Evolutionary conservation across 2,797 vertebrate genomes (phyloP), one percentile per base, ranked within the genome.

Genomic region (Serranus cabrilla): DNA sequence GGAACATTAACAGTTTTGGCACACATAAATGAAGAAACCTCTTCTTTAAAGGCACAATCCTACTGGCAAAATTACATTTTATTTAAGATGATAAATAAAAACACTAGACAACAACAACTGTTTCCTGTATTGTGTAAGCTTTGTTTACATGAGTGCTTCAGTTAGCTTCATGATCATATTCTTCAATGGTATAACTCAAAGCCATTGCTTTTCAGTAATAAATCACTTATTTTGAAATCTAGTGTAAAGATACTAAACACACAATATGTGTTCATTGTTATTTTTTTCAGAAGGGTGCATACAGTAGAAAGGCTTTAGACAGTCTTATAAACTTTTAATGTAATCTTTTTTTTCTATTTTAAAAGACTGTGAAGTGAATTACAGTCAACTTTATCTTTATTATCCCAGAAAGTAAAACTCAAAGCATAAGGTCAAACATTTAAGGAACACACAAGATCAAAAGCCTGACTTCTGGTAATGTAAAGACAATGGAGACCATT

Each of bases 401-500:
- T 9, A 12, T 10, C 11, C 25, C 2, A 8, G 42, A 12, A 11
- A 47, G 55, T 12, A 34, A 70, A 74, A 12, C 8, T 14, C 17
- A 37, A 23, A 69, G 21, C n/a, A 37, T 49, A 7, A 61, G 45
- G 37, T 45, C 10, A 64, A 51, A 57, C 31, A 25, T 66, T 40
- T 55, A 31, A 77, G 39, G 21, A 21, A 56, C 14, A 65, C 43
- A 66, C 21, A 17, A 11, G 9, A 34, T 46, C 11, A 42, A 46
- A 74, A 10, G 42, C 7, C 20, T 8, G 7, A 27, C n/a, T 31
- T 25, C 23, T 52, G 8, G 12, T 6, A 39, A 37, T 50, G 27
- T 51, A 8, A 63, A 58, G 13, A 76, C 40, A 78, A 49, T 20
- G 10, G 17, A 69, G 25, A 34, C 20, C 25, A 43, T 69, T 46